These are phyloP conservation scores for Tethea ocularis DNA, from an alignment of 2,888 invertebrate genomes.

Conservation along the genomic window DNA sequence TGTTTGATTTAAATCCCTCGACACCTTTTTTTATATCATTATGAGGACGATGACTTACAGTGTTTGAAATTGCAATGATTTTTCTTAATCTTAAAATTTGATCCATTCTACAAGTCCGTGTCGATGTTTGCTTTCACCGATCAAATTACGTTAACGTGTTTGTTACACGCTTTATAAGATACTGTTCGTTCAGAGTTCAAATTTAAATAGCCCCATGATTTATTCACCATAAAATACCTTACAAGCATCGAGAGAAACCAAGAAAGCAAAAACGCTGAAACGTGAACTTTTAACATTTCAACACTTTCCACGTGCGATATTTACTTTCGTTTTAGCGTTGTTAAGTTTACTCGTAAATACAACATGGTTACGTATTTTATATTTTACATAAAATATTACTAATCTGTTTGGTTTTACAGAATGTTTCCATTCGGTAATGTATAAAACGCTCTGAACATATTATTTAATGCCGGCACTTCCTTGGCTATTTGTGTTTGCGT, in stretches of 20 bases:
- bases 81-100: no score
- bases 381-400: background rate
- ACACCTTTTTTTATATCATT: no score
- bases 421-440: background rate
- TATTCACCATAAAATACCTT: background rate
- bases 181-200: background rate
- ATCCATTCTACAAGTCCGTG: no score
- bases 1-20: no score
- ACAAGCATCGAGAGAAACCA: background rate
- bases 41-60: no score
- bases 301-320: background rate
- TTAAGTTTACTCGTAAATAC: constrained; percentile 1
- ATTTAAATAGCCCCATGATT: background rate
- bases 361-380: background rate
- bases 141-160: background rate
- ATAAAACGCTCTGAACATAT: no score
- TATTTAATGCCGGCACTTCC: no score
- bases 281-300: background rate
- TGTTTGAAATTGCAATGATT: no score
- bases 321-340: constrained; percentile 6
- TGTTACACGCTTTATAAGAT: background rate
- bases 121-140: background rate
- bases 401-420: background rate
- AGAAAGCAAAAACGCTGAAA: constrained; percentile 1
- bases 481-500: no score